Percentiles rank a stretch among this genome's conserved stretches.
These are phyloP conservation scores for Drosophila maculinotata DNA, from an alignment of 2,888 invertebrate species.

Conservation along the genomic window DNA sequence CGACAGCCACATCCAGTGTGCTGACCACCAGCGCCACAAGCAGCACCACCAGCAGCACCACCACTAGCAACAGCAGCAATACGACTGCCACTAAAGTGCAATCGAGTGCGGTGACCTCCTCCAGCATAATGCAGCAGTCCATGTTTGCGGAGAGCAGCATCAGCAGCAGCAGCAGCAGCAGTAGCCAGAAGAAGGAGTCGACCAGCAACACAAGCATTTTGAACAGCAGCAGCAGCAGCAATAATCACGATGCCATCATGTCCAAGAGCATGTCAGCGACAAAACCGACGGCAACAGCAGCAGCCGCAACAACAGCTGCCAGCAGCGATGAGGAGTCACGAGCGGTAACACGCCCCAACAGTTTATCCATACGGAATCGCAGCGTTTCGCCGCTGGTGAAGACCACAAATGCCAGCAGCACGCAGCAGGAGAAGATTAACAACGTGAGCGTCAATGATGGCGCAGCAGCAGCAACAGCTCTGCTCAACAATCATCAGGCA, in stretches of 20 bases:
- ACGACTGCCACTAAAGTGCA: conserved; percentile 78
- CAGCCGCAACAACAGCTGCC: conserved; percentile 29
- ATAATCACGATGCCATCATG: conserved; percentile 64
- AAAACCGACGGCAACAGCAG: conserved; percentile 32
- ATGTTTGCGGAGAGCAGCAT: conserved; percentile 75
- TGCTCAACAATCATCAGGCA: conserved; percentile 51
- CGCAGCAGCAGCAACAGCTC: conserved; percentile 35
- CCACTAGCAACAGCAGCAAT: conserved; percentile 31
- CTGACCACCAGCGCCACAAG: conserved; percentile 46
- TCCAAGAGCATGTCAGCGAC: conserved; percentile 64
- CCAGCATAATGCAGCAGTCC: conserved; percentile 77
- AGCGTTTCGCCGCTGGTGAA: conserved; percentile 82
- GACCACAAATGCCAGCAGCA: conserved; percentile 2
- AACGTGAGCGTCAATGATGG: conserved; percentile 39
- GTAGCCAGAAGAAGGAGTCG: conserved; percentile 60
- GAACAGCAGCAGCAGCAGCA: conserved; percentile 51
- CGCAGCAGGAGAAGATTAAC: conserved; percentile 2
- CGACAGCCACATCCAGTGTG: conserved; percentile 43
- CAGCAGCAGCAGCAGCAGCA: conserved; percentile 43
- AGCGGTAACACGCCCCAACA: conserved; percentile 78
- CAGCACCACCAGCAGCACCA: conserved; percentile 48
- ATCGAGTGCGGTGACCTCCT: conserved; percentile 79
- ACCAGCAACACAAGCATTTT: conserved; percentile 39
- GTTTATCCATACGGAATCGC: conserved; percentile 82
- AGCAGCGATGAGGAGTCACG: conserved; percentile 80